Conservation (phyloP, 1,140 invertebrate species). For the Hylaeus anthracinus region DNA sequence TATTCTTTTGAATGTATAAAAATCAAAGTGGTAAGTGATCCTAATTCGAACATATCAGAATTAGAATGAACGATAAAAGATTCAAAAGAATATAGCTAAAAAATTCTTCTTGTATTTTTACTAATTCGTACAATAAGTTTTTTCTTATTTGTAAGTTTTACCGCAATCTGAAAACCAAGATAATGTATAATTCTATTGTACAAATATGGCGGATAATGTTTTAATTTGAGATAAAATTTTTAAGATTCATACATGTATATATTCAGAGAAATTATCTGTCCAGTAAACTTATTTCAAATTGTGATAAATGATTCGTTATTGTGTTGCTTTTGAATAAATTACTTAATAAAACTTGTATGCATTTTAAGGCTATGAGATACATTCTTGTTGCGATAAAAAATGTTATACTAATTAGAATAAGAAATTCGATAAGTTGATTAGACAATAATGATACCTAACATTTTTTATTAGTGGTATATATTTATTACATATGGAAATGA, state of each 20-base stretch:
- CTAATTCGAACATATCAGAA: not conserved
- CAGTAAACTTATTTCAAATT: not conserved
- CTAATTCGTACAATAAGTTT: slow-evolving; percentile 12
- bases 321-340: slow-evolving; percentile 18
- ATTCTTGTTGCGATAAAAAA: too few relatives aligned
- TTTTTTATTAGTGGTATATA: too few relatives aligned
- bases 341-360: not conserved
- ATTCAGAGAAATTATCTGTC: not conserved
- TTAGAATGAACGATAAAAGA: not conserved
- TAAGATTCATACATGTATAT: not conserved
- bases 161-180: not conserved
- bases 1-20: slow-evolving; percentile 5
- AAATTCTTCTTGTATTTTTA: slow-evolving; percentile 25
- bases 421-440: too few relatives aligned
- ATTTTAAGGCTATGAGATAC: not conserved
- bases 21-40: not conserved
- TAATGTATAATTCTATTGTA: not conserved
- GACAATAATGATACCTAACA: too few relatives aligned
- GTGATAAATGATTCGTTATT: not conserved
- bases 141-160: not conserved
- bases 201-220: not conserved
- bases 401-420: not conserved
- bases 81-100: slow-evolving; percentile 4
- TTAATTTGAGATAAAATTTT: not conserved
- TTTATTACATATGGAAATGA: too few relatives aligned